Percentiles rank a stretch among this genome's conserved stretches.
phyloP scores from a whole-genome alignment of 2,113 vertebrate genomes.

The Holacanthus passer region DNA sequence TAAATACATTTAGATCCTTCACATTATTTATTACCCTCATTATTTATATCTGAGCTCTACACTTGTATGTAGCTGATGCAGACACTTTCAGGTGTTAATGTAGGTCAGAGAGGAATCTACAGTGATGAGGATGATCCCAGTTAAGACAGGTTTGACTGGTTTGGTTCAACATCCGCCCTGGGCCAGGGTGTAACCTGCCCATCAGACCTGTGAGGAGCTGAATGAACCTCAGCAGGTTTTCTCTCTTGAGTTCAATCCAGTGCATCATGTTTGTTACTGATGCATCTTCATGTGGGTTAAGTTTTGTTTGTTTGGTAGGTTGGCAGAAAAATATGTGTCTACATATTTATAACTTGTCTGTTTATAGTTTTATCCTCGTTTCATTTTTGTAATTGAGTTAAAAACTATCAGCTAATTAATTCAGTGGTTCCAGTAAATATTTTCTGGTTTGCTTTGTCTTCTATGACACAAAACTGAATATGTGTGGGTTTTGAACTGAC shows the following conservation, averaged over 20 bases:
- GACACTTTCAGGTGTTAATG: background rate
- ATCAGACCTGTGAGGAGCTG: no score
- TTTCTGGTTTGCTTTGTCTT: background rate
- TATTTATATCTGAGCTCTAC: background rate
- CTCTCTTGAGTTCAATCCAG: background rate
- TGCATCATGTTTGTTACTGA: background rate
- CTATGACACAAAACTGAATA: background rate
- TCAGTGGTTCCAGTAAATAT: no score
- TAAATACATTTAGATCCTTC: no score
- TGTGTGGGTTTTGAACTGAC: background rate
- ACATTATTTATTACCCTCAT: background rate
- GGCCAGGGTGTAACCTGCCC: no score
- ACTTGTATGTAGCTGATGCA: background rate
- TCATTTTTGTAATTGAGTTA: background rate
- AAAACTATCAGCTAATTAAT: background rate
- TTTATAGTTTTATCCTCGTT: background rate
- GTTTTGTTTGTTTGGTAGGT: background rate
- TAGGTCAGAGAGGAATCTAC: background rate
- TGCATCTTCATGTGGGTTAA: background rate
- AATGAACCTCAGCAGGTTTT: background rate
- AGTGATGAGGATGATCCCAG: background rate
- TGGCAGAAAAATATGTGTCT: background rate
- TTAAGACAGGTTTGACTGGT: background rate
- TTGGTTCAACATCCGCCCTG: background rate
- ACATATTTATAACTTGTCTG: background rate